Conservation (phyloP, 2,888 invertebrate genomes). For the Pyrochroa serraticornis region DNA sequence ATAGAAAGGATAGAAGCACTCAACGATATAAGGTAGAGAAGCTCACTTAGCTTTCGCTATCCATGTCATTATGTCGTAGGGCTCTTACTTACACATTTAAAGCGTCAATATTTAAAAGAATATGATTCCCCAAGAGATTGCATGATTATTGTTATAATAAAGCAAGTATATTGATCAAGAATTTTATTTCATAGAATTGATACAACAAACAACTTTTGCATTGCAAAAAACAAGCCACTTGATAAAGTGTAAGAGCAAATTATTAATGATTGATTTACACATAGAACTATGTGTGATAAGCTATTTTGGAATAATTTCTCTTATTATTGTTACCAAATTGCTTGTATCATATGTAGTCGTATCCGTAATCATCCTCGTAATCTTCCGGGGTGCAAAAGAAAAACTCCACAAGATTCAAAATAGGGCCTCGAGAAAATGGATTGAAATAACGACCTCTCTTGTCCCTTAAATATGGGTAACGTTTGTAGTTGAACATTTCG, state of each 20-base stretch:
- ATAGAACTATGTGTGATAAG: slow-evolving; percentile 20
- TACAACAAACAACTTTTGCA: slow-evolving; percentile 37
- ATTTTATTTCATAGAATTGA: slow-evolving; percentile 33
- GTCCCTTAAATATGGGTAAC: slow-evolving; percentile 88
- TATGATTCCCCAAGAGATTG: too few relatives aligned
- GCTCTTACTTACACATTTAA: too few relatives aligned
- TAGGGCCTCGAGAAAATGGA: slow-evolving; percentile 88
- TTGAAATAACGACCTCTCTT: slow-evolving; percentile 88
- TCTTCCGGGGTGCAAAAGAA: slow-evolving; percentile 85
- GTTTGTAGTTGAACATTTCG: slow-evolving; percentile 92
- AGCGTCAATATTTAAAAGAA: too few relatives aligned
- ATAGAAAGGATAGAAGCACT: too few relatives aligned
- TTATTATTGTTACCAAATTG: slow-evolving; percentile 20
- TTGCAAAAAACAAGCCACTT: slow-evolving; percentile 39
- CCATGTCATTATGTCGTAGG: too few relatives aligned
- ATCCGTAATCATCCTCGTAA: slow-evolving; percentile 69
- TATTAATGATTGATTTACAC: neutral
- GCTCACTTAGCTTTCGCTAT: too few relatives aligned
- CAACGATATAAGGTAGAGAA: too few relatives aligned
- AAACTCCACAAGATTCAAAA: slow-evolving; percentile 87
- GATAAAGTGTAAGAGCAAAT: slow-evolving; percentile 22
- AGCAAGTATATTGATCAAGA: too few relatives aligned
- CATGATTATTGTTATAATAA: too few relatives aligned
- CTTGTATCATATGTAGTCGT: slow-evolving; percentile 52
- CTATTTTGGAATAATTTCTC: slow-evolving; percentile 32